A percentile compares a stretch with the other conserved stretches of the same genome.
Evolutionary conservation across 2,113 vertebrate genomes (phyloP).

Genomic region (Daphoenositta chrysoptera): DNA sequence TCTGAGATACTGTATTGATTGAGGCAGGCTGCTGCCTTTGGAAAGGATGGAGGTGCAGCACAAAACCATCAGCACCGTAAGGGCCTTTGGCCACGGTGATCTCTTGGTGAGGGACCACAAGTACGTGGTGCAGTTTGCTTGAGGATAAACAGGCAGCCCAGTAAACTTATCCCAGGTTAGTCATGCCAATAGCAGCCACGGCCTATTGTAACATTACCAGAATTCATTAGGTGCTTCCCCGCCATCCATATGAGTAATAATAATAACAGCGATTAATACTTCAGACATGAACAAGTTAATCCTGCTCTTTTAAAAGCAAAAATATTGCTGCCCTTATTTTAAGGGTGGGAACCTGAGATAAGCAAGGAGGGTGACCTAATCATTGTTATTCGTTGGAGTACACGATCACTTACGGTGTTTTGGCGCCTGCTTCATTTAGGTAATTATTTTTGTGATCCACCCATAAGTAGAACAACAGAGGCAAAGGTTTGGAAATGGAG

Average conservation of each 20-base stretch:
- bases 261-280: constrained; percentile 39
- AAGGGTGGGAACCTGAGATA: constrained; percentile 45
- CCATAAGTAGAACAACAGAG: constrained; percentile 25
- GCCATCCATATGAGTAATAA: constrained; percentile 16
- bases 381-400: background rate
- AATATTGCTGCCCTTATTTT: constrained; percentile 30
- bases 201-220: constrained; percentile 27
- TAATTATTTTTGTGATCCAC: constrained; percentile 56
- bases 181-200: background rate
- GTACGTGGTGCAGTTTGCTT: background rate
- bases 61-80: background rate
- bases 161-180: background rate
- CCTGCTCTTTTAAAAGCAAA: constrained; percentile 53
- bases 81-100: background rate
- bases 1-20: background rate
- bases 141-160: background rate
- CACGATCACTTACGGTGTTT: background rate
- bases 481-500: constrained; percentile 14
- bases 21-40: background rate
- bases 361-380: constrained; percentile 29
- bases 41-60: background rate
- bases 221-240: constrained; percentile 27
- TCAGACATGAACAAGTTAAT: constrained; percentile 24
- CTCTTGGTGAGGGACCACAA: background rate
- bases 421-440: background rate